Percentiles rank a stretch among this genome's conserved stretches.
Evolutionary conservation across 1,140 invertebrate species (phyloP).

Genomic region (Pygmarrhopalites habei): DNA sequence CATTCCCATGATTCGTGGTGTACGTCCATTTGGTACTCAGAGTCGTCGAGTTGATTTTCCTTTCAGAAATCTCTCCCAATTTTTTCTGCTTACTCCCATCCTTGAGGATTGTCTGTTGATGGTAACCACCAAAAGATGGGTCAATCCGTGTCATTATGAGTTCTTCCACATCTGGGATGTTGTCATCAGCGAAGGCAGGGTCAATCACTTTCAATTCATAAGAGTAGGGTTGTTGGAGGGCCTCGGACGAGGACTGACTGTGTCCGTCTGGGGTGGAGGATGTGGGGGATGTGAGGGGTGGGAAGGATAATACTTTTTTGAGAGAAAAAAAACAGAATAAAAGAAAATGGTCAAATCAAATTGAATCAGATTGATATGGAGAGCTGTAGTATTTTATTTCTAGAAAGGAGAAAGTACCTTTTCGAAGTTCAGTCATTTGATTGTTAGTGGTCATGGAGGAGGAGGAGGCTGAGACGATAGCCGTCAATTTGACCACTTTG

Average conservation of each 20-base stretch:
- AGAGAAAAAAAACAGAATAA: no score
- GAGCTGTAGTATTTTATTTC: no score
- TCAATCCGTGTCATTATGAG: constrained; percentile 38
- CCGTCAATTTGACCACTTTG: constrained; percentile 9
- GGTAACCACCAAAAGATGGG: constrained; percentile 2
- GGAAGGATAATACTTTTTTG: constrained; percentile 35
- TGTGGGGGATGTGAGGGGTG: constrained; percentile 24
- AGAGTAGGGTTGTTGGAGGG: constrained; percentile 23
- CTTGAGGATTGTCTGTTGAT: no score
- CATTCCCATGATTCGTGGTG: constrained; percentile 20
- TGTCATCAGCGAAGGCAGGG: constrained; percentile 29
- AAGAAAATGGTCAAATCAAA: no score
- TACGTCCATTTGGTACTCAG: constrained; percentile 37
- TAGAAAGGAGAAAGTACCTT: no score
- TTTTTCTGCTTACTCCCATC: constrained; percentile 13
- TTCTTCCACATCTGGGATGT: constrained; percentile 38
- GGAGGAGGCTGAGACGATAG: background rate
- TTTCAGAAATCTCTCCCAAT: constrained; percentile 24
- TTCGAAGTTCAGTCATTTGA: constrained; percentile 36
- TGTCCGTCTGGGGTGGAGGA: background rate
- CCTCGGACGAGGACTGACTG: background rate
- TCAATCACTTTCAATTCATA: constrained; percentile 37
- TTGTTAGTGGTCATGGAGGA: no score
- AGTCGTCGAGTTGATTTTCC: constrained; percentile 35
- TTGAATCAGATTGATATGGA: no score